A percentile compares a stretch with the other conserved stretches of the same genome.
Evolutionary conservation across 2,113 vertebrate species (phyloP).

Genomic region (Mystacornis crossleyi): DNA sequence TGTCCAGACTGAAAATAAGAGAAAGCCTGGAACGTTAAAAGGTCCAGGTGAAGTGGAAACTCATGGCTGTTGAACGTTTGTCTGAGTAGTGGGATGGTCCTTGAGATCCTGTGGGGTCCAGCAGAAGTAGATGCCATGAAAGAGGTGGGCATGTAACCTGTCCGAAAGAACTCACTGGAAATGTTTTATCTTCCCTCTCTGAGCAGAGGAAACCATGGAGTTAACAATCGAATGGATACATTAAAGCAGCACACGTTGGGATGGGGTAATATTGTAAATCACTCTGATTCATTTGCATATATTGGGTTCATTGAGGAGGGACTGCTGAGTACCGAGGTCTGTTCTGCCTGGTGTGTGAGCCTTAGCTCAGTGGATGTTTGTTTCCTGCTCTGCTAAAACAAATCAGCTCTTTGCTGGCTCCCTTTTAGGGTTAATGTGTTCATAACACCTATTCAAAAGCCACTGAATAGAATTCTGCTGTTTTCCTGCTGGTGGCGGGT

Average conservation of each 20-base stretch:
- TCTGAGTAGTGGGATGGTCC: not conserved
- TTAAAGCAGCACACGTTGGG: not conserved
- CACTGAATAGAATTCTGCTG: not conserved
- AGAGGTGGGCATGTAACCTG: not conserved
- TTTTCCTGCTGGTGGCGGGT: not conserved
- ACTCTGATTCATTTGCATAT: not conserved
- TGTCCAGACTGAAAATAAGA: not conserved
- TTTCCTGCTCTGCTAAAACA: not conserved
- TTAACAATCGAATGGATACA: not conserved
- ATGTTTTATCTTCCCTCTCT: not conserved
- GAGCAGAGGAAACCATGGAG: not conserved
- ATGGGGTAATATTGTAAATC: not conserved
- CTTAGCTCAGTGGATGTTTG: not conserved
- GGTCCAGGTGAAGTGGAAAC: not conserved
- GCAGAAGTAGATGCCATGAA: not conserved
- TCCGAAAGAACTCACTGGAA: not conserved
- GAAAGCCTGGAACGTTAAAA: not conserved
- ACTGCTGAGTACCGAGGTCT: not conserved
- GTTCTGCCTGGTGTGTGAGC: not conserved
- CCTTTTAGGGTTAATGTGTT: not conserved
- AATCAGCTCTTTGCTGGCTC: not conserved
- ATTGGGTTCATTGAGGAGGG: not conserved
- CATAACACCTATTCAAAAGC: not conserved
- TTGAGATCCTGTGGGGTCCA: not conserved
- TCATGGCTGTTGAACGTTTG: not conserved